Percentiles rank a stretch among this genome's conserved stretches.
Evolutionary conservation across 2,888 invertebrate genomes (phyloP).

Genomic region (Pterostichus madidus): DNA sequence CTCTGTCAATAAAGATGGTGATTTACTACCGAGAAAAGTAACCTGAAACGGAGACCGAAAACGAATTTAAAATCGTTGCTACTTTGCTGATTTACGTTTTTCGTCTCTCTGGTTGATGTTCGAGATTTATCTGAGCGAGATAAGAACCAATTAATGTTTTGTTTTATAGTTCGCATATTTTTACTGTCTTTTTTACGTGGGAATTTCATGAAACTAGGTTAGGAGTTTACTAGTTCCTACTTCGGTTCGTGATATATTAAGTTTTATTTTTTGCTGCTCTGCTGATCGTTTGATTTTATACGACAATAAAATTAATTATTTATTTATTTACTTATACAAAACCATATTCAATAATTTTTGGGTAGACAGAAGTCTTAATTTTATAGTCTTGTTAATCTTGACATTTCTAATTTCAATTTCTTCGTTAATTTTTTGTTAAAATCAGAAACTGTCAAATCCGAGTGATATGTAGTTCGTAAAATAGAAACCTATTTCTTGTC

Average conservation of each 20-base stretch:
- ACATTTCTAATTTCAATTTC: constrained; percentile 38
- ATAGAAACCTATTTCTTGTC: constrained; percentile 22
- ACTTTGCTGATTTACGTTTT: constrained; percentile 43
- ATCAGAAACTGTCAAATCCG: neutral
- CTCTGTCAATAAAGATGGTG: constrained; percentile 34
- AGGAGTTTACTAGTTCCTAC: constrained; percentile 37
- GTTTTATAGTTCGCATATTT: constrained; percentile 43
- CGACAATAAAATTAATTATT: constrained; percentile 40
- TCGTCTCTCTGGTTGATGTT: constrained; percentile 8
- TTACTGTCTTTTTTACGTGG: neutral
- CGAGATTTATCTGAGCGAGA: constrained; percentile 32
- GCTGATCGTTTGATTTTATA: neutral
- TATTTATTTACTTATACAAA: constrained; percentile 1
- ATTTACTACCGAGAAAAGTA: constrained; percentile 3
- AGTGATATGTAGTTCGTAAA: constrained; percentile 39
- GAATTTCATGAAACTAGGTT: constrained; percentile 38
- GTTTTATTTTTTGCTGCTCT: neutral
- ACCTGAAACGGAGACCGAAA: neutral
- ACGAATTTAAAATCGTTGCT: constrained; percentile 43
- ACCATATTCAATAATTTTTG: neutral
- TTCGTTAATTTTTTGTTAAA: constrained; percentile 31
- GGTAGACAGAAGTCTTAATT: neutral
- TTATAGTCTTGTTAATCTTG: constrained; percentile 51
- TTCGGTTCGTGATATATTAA: constrained; percentile 16
- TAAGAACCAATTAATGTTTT: constrained; percentile 54